Evolutionary conservation across 30 jellyfish, hydroid and myxozoan species (phyloP), one percentile per base, ranked within the genome.

Genomic region (Cassiopea xamachana): DNA sequence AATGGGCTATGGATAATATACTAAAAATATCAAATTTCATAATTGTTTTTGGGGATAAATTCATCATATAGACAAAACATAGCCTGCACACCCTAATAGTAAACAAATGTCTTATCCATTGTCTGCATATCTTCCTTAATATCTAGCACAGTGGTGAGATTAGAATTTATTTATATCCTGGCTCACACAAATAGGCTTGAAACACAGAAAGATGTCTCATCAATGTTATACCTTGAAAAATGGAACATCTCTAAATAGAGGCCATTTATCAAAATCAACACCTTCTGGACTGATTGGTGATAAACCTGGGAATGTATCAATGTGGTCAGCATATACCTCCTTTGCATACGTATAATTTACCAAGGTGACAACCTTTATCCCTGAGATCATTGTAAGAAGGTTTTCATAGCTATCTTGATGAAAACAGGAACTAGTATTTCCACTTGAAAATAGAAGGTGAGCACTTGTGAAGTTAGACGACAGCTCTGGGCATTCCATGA

Each of bases 341-440:
- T 86, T 58, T 59, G 80, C 81, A 75, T 86, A 86, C 7, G 92
- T 87, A 70, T 71, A 86, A 73, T 90, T 78, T 47, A 90, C 89
- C 83, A 94, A 58, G 3, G 81, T 71, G 77, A 90, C 93, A 71
- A 77, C 93, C 77, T 94, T 94, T 39, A 5, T 77, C 61, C 98
- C 98, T 27, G 98, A 94, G 18, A 94, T 64, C 91, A 90, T 79
- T 15, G 95, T 71, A n/a, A 94, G 80, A n/a, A 94, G 81, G 72
- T 94, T 94, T 86, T 94, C 98, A 84, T 94, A 94, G 59, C 98
- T 94, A 83, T 94, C 98, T 48, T 90, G 96, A 80, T 94, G 98
- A 48, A 94, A 85, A 74, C 97, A 81, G n/a, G 97, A 94, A 75
- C 97, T 90, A 44, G 98, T 90, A 84, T 90, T 90, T 14, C 98